Evolutionary conservation across 2,888 invertebrate species (phyloP).

Genomic region (Serrognathus titanus): DNA sequence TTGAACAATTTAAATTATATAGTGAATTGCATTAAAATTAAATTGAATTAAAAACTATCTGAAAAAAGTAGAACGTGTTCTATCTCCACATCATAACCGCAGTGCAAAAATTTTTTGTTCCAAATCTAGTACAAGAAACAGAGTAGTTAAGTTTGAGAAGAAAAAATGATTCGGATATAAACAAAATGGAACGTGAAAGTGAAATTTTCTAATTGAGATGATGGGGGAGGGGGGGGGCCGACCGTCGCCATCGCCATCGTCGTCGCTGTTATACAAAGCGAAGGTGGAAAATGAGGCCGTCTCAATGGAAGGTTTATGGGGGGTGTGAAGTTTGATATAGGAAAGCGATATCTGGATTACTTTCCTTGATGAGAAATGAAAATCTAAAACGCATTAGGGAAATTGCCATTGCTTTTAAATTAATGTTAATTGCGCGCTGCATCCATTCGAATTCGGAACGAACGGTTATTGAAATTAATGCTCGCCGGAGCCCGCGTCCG

Average conservation of each 20-base stretch:
- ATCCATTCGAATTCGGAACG: slow-evolving; percentile 42
- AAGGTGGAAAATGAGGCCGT: slow-evolving; percentile 14
- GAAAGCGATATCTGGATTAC: slow-evolving; percentile 48
- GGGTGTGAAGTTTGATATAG: slow-evolving; percentile 48
- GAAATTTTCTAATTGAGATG: slow-evolving; percentile 47
- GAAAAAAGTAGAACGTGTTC: no score
- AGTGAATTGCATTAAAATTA: no score
- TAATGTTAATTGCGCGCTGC: slow-evolving; percentile 46
- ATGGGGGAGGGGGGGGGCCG: slow-evolving; percentile 7
- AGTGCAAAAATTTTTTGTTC: no score
- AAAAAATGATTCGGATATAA: neutral
- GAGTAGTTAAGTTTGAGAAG: no score
- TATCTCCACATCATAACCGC: no score
- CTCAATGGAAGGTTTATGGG: slow-evolving; percentile 42
- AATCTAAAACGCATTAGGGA: slow-evolving; percentile 51
- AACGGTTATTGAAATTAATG: slow-evolving; percentile 41
- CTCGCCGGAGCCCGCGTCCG: neutral
- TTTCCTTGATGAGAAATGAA: slow-evolving; percentile 50
- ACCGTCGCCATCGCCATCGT: neutral
- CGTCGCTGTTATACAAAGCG: neutral
- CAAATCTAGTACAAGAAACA: no score
- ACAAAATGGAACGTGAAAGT: slow-evolving; percentile 42
- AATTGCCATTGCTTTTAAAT: slow-evolving; percentile 50
- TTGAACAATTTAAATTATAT: no score
- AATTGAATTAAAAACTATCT: no score